A percentile compares a stretch with the other conserved stretches of the same genome.
Conservation (phyloP, 2,113 vertebrate genomes). For the Antennarius striatus region DNA sequence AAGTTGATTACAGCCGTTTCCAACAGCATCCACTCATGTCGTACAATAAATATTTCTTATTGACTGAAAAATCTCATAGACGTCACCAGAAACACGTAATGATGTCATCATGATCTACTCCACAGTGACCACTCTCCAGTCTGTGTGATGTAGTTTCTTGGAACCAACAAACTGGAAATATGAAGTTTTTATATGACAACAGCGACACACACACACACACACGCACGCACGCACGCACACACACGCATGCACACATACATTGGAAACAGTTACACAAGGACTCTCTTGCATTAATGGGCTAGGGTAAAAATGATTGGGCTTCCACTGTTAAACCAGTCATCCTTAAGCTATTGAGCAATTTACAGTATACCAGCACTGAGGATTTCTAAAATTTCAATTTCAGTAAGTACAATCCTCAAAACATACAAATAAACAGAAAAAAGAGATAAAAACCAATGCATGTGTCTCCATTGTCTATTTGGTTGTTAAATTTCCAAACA, state of each 20-base stretch:
- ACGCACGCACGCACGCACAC: constrained; percentile 23
- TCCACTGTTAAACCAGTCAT: constrained; percentile 1
- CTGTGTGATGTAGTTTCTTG: background rate
- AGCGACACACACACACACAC: constrained; percentile 27
- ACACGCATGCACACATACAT: too few species aligned
- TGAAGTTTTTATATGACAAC: constrained; percentile 43
- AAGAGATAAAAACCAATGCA: background rate
- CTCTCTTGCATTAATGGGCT: constrained; percentile 57
- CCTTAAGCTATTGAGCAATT: background rate
- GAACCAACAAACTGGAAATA: constrained; percentile 27
- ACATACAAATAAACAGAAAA: background rate
- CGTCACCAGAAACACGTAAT: too few species aligned
- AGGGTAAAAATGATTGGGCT: constrained; percentile 12
- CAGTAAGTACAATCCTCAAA: constrained; percentile 6
- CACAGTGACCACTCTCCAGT: too few species aligned
- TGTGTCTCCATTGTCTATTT: background rate
- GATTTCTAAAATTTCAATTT: constrained; percentile 11
- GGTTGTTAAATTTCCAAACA: background rate
- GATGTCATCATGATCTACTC: too few species aligned
- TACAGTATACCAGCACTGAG: background rate
- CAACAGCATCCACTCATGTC: too few species aligned
- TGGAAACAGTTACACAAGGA: constrained; percentile 41
- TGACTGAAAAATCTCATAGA: too few species aligned
- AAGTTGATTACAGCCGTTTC: background rate
- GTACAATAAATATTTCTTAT: too few species aligned